A percentile compares a stretch with the other conserved stretches of the same genome.
These are phyloP conservation scores for Eupleurogrammus muticus DNA, from an alignment of 2,797 vertebrate genomes.

Conservation along the genomic window DNA sequence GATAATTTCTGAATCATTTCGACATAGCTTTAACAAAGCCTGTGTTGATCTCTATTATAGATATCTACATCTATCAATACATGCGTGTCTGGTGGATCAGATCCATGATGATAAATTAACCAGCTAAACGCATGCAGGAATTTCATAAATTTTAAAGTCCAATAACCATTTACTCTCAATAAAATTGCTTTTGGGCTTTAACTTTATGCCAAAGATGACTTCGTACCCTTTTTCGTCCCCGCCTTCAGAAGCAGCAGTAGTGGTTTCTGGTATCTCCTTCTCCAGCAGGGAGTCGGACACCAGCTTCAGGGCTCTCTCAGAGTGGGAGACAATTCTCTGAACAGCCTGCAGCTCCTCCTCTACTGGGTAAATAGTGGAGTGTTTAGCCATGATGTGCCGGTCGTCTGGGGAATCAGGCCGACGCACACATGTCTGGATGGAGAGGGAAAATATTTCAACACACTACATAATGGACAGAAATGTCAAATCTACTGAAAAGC, in stretches of 20 bases:
- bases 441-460: not conserved
- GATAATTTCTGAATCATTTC: no score
- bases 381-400: conserved; percentile 88
- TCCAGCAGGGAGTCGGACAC: conserved; percentile 87
- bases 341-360: conserved; percentile 88
- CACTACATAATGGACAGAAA: no score
- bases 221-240: conserved; percentile 72
- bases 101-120: no score
- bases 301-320: conserved; percentile 86
- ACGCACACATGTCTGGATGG: conserved; percentile 77
- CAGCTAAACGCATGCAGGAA: no score
- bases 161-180: not conserved
- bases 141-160: no score
- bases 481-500: not conserved
- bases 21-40: no score
- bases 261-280: conserved; percentile 58
- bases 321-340: conserved; percentile 87
- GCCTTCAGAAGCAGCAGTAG: conserved; percentile 35
- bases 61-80: no score
- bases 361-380: conserved; percentile 87
- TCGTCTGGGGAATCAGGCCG: conserved; percentile 85
- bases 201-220: not conserved
- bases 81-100: no score
- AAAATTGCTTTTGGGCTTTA: conserved; percentile 1
- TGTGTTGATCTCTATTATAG: no score